Evolutionary conservation across 2,113 vertebrate genomes (phyloP).

Genomic region (Paedocypris sp.): DNA sequence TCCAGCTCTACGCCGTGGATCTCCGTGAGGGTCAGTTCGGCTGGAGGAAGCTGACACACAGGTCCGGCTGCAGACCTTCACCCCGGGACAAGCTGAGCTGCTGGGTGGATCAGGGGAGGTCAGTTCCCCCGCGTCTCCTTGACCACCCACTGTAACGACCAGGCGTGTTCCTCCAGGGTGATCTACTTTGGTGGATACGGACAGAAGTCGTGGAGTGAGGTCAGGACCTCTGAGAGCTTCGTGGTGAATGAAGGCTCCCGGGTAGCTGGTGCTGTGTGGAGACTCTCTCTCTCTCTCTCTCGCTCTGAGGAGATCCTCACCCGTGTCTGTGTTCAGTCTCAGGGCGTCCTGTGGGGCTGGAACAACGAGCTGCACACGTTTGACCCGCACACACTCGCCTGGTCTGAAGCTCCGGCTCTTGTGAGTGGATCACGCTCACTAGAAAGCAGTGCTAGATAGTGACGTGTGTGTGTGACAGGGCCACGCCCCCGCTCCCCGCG

Average conservation of each 20-base stretch:
- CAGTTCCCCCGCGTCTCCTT: background rate
- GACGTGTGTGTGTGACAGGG: conserved; percentile 33
- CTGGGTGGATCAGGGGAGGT: conserved; percentile 86
- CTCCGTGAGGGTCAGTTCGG: conserved; percentile 69
- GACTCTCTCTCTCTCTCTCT: background rate
- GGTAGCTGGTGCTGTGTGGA: conserved; percentile 55
- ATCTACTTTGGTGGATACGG: conserved; percentile 94
- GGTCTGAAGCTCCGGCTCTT: conserved; percentile 72
- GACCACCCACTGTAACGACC: background rate
- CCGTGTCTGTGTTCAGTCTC: conserved; percentile 62
- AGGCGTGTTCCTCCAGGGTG: conserved; percentile 56
- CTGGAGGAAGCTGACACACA: conserved; percentile 73
- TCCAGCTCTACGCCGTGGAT: conserved; percentile 78
- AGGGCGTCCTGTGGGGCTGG: conserved; percentile 88
- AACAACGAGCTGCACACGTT: conserved; percentile 90
- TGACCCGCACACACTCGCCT: conserved; percentile 69
- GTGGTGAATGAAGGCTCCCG: conserved; percentile 86
- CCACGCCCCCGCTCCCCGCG: conserved; percentile 75
- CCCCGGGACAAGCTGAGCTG: conserved; percentile 88
- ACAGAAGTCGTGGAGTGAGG: conserved; percentile 71
- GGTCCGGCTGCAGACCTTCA: conserved; percentile 73
- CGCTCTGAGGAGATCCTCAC: no score
- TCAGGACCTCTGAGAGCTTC: conserved; percentile 69
- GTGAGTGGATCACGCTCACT: conserved; percentile 49
- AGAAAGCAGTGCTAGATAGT: no score